phyloP scores from a whole-genome alignment of 2,797 vertebrate genomes.

The Champsocephalus gunnari region DNA sequence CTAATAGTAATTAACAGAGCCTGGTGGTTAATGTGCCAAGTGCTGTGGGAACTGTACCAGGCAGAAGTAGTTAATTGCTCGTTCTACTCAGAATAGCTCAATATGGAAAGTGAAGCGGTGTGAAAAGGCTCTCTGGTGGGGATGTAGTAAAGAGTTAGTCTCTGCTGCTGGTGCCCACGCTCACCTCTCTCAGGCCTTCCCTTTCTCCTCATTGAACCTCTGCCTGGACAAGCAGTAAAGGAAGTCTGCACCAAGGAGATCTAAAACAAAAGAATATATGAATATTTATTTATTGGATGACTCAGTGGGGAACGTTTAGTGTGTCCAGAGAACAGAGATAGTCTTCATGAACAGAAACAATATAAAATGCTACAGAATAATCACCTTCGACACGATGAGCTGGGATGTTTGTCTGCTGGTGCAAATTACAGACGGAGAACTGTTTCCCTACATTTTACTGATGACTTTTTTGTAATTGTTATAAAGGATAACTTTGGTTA shows the following conservation, averaged over 20 bases:
- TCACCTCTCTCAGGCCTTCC: background rate
- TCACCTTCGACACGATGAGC: background rate
- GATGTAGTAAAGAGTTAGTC: constrained; percentile 31
- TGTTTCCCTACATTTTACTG: background rate
- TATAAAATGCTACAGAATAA: background rate
- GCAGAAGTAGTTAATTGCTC: constrained; percentile 71
- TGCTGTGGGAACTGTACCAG: constrained; percentile 71
- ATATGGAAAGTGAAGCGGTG: constrained; percentile 49
- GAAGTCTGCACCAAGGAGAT: constrained; percentile 7
- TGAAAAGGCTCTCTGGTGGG: constrained; percentile 51
- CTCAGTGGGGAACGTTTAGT: background rate
- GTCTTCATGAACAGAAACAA: constrained; percentile 5
- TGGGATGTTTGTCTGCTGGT: background rate
- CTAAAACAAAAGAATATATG: background rate
- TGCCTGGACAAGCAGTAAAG: constrained; percentile 6
- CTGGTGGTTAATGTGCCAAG: constrained; percentile 78
- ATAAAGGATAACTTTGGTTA: background rate
- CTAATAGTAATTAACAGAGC: constrained; percentile 73
- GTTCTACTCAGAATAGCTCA: constrained; percentile 62
- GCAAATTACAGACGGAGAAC: background rate
- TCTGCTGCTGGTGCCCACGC: constrained; percentile 3
- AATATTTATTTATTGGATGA: constrained; percentile 13
- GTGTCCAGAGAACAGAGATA: constrained; percentile 16
- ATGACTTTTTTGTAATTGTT: background rate
- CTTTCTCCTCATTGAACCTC: constrained; percentile 2